Evolutionary conservation across 2,797 vertebrate genomes (phyloP).

Genomic region (Capromys pilorides): DNA sequence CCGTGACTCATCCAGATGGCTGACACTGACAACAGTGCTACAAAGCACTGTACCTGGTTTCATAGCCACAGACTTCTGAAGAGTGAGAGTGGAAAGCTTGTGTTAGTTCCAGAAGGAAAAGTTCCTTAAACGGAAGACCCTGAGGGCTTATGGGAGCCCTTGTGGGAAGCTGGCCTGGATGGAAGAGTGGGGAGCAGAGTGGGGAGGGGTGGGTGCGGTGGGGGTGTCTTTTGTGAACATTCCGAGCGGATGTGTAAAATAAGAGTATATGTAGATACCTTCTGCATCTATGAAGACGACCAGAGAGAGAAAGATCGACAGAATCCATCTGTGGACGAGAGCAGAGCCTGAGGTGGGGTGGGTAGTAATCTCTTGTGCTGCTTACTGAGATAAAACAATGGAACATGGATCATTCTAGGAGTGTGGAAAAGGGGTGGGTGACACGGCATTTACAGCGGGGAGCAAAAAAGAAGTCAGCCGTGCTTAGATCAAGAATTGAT

Average conservation of each 20-base stretch:
- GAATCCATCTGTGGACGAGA: not conserved
- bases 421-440: not conserved
- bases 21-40: too few relatives aligned
- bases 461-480: not conserved
- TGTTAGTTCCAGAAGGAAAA: not conserved
- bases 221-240: not conserved
- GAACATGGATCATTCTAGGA: not conserved
- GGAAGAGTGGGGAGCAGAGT: not conserved
- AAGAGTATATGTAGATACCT: not conserved
- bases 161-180: not conserved
- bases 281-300: not conserved
- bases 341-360: rapidly evolving
- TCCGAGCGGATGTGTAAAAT: not conserved
- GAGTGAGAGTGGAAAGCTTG: not conserved
- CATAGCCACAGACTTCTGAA: not conserved
- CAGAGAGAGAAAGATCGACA: not conserved
- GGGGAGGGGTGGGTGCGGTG: not conserved
- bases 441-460: not conserved
- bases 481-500: not conserved
- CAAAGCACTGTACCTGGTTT: too few relatives aligned
- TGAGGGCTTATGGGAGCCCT: not conserved
- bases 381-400: not conserved
- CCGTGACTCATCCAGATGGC: too few relatives aligned
- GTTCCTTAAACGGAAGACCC: not conserved
- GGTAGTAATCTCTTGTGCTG: not conserved